Evolutionary conservation across 2,888 invertebrate species (phyloP), one percentile per base, ranked within the genome.

Genomic region (Eupithecia inturbata): DNA sequence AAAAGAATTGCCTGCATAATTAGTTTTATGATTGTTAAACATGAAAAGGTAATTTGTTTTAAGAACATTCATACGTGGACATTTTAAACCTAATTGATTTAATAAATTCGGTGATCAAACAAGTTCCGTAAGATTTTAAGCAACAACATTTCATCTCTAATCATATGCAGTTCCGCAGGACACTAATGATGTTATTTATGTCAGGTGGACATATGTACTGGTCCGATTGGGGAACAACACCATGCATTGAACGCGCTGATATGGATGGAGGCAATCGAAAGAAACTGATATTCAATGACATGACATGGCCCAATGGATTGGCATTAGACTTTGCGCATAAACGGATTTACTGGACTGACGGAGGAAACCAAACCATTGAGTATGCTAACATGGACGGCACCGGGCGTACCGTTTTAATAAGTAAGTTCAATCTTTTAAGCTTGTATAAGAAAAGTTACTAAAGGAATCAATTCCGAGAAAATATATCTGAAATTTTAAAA

Each of bases 271-370:
- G 96, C 0, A 95, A 95, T 70, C 94, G 97, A 2, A 92, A 95
- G 19, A 92, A 95, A 0, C 90, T 97, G 0, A 95, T 97, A 10
- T 95, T 92, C 53, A 95, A 95, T 6, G 96, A 97, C 82, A 95
- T 98, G 80, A 97, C 96, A 0, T 97, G 96, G 96, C 98, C 98
- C 0, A 98, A 98, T 85, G 98, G 98, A 3, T 91, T 98, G 62
- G 97, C 98, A 1, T 95, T 98, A 31, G 98, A 98, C 88, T 95
- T 96, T 78, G 94, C 95, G 2, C 95, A 95, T 57, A 95, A 95
- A 70, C 96, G 97, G 71, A 94, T 98, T 4, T 98, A 98, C 87
- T 98, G 98, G 97, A 97, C 97, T 0, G 98, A 98, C 87, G 97
- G 97, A 9, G 97, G 97, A 0, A 96, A 96, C 9, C 96, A 96